Conservation (phyloP, 2,113 vertebrate genomes). For the Lampris megalopsis region DNA sequence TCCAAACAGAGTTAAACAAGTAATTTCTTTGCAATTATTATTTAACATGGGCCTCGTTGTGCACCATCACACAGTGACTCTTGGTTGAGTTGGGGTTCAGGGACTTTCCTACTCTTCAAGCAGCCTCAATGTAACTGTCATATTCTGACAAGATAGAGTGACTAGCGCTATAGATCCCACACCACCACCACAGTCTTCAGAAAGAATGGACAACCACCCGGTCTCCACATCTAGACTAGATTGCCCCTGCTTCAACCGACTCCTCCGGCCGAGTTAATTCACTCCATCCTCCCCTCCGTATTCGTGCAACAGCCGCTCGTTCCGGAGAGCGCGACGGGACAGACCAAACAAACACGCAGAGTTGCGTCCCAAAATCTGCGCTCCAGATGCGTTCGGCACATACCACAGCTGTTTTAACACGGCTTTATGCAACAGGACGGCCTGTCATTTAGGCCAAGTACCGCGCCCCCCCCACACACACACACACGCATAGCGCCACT, state of each 20-base stretch:
- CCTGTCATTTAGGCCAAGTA: conserved; percentile 63
- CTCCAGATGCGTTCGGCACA: conserved; percentile 71
- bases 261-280: conserved; percentile 62
- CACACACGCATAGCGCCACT: too few relatives aligned
- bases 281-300: conserved; percentile 58
- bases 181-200: too few relatives aligned
- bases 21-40: too few relatives aligned
- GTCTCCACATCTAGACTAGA: conserved; percentile 34
- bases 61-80: too few relatives aligned
- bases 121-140: too few relatives aligned
- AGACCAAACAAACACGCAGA: conserved; percentile 75
- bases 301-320: conserved; percentile 66
- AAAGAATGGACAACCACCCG: conserved; percentile 5
- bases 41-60: too few relatives aligned
- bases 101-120: too few relatives aligned
- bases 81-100: too few relatives aligned
- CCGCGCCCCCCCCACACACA: conserved; percentile 28
- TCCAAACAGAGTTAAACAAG: too few relatives aligned
- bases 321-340: conserved; percentile 50
- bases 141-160: too few relatives aligned
- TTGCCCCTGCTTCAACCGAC: conserved; percentile 6
- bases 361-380: conserved; percentile 61
- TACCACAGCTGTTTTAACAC: conserved; percentile 71
- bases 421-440: conserved; percentile 65
- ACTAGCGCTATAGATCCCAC: too few relatives aligned